Evolutionary conservation across 1,140 invertebrate genomes (phyloP).

Genomic region (Phymorhynchus buccinoides): DNA sequence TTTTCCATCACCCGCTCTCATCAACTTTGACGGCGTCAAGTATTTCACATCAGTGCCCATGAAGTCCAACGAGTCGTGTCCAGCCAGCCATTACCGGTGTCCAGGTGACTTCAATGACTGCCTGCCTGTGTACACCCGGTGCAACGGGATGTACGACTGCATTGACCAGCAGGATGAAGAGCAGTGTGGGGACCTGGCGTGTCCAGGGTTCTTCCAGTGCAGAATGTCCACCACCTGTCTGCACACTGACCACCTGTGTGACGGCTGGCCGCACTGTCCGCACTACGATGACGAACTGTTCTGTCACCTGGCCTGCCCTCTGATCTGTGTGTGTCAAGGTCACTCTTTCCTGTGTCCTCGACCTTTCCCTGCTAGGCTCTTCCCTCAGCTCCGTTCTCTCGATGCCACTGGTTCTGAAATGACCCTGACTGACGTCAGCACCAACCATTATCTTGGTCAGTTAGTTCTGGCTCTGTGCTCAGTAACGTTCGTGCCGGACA

Average conservation of each 20-base stretch:
- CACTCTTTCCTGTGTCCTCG: too few species aligned
- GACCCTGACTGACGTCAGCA: too few species aligned
- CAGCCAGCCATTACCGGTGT: constrained; percentile 13
- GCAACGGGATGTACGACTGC: constrained; percentile 31
- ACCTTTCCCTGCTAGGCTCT: too few species aligned
- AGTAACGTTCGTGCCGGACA: not conserved
- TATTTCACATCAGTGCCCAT: not conserved
- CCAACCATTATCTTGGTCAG: too few species aligned
- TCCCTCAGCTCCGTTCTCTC: too few species aligned
- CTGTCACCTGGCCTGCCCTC: constrained; percentile 37
- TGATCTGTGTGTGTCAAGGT: too few species aligned
- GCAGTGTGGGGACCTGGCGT: not conserved
- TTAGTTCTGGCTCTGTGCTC: too few species aligned
- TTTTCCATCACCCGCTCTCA: too few species aligned
- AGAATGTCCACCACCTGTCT: not conserved
- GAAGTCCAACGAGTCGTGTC: not conserved
- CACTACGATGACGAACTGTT: constrained; percentile 35
- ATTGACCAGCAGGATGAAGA: not conserved
- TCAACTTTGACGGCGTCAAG: too few species aligned
- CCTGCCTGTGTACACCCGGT: constrained; percentile 19
- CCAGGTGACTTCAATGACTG: constrained; percentile 1
- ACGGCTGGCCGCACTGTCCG: constrained; percentile 28
- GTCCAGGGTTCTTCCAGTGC: constrained; percentile 23
- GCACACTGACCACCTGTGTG: constrained; percentile 12
- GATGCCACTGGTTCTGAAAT: too few species aligned